Conservation (phyloP, 2,113 vertebrate genomes). For the Macheiramphus alcinus region DNA sequence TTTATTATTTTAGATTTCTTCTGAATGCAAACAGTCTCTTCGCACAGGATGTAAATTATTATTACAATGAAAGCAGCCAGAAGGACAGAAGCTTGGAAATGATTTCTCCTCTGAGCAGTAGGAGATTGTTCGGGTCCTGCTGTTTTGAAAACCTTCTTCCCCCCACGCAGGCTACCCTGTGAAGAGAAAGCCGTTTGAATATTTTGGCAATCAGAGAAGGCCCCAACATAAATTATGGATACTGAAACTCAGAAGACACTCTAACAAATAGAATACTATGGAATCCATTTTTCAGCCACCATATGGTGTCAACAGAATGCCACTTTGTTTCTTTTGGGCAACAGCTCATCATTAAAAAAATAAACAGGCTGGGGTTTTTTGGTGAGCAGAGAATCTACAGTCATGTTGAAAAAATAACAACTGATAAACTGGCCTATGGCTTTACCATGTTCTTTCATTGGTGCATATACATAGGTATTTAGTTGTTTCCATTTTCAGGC, state of each 20-base stretch:
- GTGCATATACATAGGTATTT: background rate
- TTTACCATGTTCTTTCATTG: background rate
- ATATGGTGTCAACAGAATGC: slow-evolving; percentile 80
- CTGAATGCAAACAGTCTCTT: slow-evolving; percentile 70
- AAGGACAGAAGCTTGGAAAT: slow-evolving; percentile 79
- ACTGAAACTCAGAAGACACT: slow-evolving; percentile 71
- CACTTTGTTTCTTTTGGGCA: slow-evolving; percentile 75
- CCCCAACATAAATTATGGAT: slow-evolving; percentile 77
- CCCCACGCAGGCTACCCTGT: slow-evolving; percentile 66
- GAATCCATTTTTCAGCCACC: slow-evolving; percentile 75
- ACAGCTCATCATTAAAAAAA: slow-evolving; percentile 73
- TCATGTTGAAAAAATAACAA: slow-evolving; percentile 61
- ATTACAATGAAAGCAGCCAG: slow-evolving; percentile 76
- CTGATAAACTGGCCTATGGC: slow-evolving; percentile 52
- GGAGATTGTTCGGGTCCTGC: slow-evolving; percentile 75
- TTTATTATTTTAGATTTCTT: slow-evolving; percentile 39
- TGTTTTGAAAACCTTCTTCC: slow-evolving; percentile 77
- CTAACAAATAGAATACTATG: slow-evolving; percentile 72
- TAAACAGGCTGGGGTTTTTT: slow-evolving; percentile 57
- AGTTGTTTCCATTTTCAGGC: background rate
- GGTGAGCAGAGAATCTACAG: slow-evolving; percentile 38
- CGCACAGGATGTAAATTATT: slow-evolving; percentile 74
- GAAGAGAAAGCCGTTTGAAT: slow-evolving; percentile 78
- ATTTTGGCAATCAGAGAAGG: slow-evolving; percentile 74
- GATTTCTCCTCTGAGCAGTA: slow-evolving; percentile 73